Evolutionary conservation across 2,888 invertebrate species (phyloP), one percentile per base, ranked within the genome.

Genomic region (Drosophila merina): DNA sequence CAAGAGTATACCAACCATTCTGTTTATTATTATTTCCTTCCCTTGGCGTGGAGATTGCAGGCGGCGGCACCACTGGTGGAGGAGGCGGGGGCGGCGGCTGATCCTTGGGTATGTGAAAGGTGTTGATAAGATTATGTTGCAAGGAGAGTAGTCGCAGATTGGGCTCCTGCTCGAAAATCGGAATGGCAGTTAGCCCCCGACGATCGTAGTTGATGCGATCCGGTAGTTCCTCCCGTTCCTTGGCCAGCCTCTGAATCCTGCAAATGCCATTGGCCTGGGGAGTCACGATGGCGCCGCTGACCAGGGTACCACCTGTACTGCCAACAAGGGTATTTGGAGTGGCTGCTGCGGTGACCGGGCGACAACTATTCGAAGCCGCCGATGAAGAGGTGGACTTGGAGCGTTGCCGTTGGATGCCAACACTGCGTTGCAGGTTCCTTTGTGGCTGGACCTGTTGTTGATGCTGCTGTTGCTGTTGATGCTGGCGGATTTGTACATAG

Each of bases 141-240:
- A 98, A 93, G 48, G 98, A 98, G 76, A 98, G 92, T 70, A 98
- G 93, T 58, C 97, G 93, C 63, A 98, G 93, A 75, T 95, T 95
- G 20, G 95, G 94, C 89, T 97, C 97, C 56, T 95, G 96, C 72
- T 96, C 95, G 81, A 98, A 95, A 31, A 91, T 89, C 0, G 98
- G 98, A 86, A 97, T 95, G 26, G 94, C 94, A n/a, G 96, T 95
- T 57, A 98, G 92, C 31, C 97, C 97, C 59, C 96, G 93, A 86
- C 96, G 94, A 91, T 98, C 98, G 59, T 98, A 93, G 88, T 96
- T 96, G 86, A 98, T 96, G 87, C 97, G 94, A 91, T 98, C 98
- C 10, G 97, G 97, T 89, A 96, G 94, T 86, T 95, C 95, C 87
- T 96, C 96, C 90, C 95, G 95, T 89, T 97, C 97, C 89, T 95